Conservation (phyloP, 2,888 invertebrate species). For the Caprella mutica region DNA sequence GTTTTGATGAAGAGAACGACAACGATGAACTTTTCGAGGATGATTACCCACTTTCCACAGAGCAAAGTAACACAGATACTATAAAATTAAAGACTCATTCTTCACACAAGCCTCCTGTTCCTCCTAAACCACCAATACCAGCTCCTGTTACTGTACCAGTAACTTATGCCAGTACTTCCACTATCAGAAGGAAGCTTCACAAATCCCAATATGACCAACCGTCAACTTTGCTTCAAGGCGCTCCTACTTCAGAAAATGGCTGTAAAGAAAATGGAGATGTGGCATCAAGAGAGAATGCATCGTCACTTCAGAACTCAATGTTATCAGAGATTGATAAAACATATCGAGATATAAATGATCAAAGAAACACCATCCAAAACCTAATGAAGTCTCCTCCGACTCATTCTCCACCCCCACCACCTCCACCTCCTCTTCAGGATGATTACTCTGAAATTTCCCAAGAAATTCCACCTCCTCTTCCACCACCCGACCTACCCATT, state of each 20-base stretch:
- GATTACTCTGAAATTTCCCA: no score
- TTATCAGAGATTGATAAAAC: slow-evolving; percentile 4
- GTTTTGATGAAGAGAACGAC: not conserved
- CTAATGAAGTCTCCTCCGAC: not conserved
- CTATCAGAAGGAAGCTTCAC: not conserved
- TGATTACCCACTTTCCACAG: not conserved
- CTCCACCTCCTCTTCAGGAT: slow-evolving; percentile 2
- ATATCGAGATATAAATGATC: not conserved
- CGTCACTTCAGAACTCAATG: not conserved
- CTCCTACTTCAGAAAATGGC: no score
- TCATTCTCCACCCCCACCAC: not conserved
- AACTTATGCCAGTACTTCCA: not conserved
- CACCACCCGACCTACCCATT: slow-evolving; percentile 4
- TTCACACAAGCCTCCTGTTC: not conserved
- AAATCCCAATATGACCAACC: slow-evolving; percentile 2
- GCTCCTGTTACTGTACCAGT: not conserved
- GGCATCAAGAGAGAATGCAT: not conserved
- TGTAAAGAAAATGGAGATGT: no score
- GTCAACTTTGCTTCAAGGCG: not conserved
- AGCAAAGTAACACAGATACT: not conserved
- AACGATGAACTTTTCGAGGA: not conserved
- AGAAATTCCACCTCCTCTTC: no score
- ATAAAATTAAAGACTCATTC: not conserved
- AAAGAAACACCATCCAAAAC: not conserved
- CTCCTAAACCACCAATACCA: not conserved